Conservation (phyloP, 2,888 invertebrate species). For the Amphipoea lucens region DNA sequence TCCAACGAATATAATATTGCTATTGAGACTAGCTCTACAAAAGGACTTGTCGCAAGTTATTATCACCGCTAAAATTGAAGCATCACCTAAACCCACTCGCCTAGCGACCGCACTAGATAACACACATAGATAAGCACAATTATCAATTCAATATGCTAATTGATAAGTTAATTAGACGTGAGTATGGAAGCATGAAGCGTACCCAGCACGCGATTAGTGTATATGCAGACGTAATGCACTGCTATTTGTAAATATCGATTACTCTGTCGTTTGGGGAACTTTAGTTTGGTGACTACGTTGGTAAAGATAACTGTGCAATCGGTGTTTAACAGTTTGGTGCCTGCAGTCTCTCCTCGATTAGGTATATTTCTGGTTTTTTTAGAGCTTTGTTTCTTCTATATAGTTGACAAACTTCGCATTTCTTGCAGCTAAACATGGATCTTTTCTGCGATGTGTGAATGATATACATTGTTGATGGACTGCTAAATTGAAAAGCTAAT, state of each 20-base stretch:
- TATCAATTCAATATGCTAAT: slow-evolving; percentile 74
- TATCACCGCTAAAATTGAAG: slow-evolving; percentile 6
- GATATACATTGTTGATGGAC: neutral
- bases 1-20: neutral
- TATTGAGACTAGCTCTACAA: neutral
- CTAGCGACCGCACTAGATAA: slow-evolving; percentile 51
- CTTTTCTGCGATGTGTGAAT: neutral
- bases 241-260: slow-evolving; percentile 49
- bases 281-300: neutral
- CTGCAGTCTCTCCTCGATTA: neutral
- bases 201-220: slow-evolving; percentile 49
- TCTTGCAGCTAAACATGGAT: neutral
- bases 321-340: neutral
- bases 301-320: neutral
- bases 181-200: slow-evolving; percentile 57
- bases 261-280: slow-evolving; percentile 31
- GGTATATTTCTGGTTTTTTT: neutral
- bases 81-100: slow-evolving; percentile 13
- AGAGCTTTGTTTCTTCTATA: neutral
- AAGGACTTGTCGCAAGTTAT: neutral
- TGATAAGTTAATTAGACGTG: slow-evolving; percentile 70
- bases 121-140: slow-evolving; percentile 64
- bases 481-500: slow-evolving; percentile 19
- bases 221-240: slow-evolving; percentile 40
- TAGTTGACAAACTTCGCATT: neutral